Percentiles rank a stretch among this genome's conserved stretches.
phyloP scores from a whole-genome alignment of 1,140 invertebrate species.

The Bicyclus anynana region DNA sequence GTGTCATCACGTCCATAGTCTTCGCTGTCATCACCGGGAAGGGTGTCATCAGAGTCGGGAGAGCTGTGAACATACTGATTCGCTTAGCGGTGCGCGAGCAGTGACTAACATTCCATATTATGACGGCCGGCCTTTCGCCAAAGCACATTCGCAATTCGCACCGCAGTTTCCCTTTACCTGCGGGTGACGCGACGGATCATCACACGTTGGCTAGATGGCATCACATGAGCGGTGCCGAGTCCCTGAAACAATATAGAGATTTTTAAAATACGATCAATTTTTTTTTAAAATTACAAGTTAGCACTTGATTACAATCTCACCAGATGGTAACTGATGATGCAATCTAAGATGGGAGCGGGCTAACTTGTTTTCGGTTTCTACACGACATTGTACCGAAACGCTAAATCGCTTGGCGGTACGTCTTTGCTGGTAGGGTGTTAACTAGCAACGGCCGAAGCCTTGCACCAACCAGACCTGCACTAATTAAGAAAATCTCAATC shows the following conservation, averaged over 20 bases:
- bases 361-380: too few species aligned
- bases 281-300: too few species aligned
- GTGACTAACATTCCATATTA: background rate
- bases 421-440: too few species aligned
- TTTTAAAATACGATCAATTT: background rate
- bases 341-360: too few species aligned
- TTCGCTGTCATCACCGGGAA: slow-evolving; percentile 86
- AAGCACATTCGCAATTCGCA: slow-evolving; percentile 26
- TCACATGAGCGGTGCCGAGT: slow-evolving; percentile 36
- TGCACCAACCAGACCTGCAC: too few species aligned
- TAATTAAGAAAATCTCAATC: too few species aligned
- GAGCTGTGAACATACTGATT: slow-evolving; percentile 78
- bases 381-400: too few species aligned
- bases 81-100: slow-evolving; percentile 30
- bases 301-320: too few species aligned
- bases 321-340: too few species aligned
- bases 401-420: too few species aligned
- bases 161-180: slow-evolving; percentile 68
- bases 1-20: slow-evolving; percentile 88
- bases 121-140: slow-evolving; percentile 59
- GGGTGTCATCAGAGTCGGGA: slow-evolving; percentile 90
- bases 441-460: too few species aligned
- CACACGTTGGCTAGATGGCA: slow-evolving; percentile 68
- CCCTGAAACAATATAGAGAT: slow-evolving; percentile 33
- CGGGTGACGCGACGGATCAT: slow-evolving; percentile 84